These are phyloP conservation scores for Xyrichtys novacula DNA, from an alignment of 2,797 vertebrate genomes.

Conservation along the genomic window DNA sequence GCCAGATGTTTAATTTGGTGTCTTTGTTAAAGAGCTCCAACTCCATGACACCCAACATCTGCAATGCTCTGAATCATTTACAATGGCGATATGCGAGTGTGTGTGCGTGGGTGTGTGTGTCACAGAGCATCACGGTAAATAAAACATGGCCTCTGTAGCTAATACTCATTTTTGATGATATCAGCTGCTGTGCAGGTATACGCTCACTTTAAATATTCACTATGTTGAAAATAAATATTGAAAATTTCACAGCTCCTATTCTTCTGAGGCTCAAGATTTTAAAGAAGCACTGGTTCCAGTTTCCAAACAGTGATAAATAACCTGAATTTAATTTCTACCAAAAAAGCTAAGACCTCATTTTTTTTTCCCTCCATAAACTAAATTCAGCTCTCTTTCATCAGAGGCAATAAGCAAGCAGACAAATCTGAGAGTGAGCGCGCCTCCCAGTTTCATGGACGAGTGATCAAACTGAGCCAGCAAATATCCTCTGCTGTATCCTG, in stretches of 20 bases:
- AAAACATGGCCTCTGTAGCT: slow-evolving; percentile 36
- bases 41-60: slow-evolving; percentile 30
- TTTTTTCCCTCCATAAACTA: slow-evolving; percentile 4
- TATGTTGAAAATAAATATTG: slow-evolving; percentile 30
- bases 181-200: slow-evolving; percentile 42
- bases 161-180: slow-evolving; percentile 40
- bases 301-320: slow-evolving; percentile 8
- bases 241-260: slow-evolving; percentile 8
- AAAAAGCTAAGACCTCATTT: slow-evolving; percentile 8
- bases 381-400: slow-evolving; percentile 37
- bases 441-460: slow-evolving; percentile 10
- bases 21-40: slow-evolving; percentile 30
- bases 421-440: slow-evolving; percentile 1
- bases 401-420: slow-evolving; percentile 20
- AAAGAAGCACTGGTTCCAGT: slow-evolving; percentile 4
- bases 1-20: slow-evolving; percentile 20
- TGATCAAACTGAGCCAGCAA: slow-evolving; percentile 49
- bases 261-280: background rate
- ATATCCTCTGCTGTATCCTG: slow-evolving; percentile 58
- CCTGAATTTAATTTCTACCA: slow-evolving; percentile 9
- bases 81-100: slow-evolving; percentile 10
- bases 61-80: slow-evolving; percentile 48
- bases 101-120: slow-evolving; percentile 16
- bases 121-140: slow-evolving; percentile 26
- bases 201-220: slow-evolving; percentile 42